phyloP scores from a whole-genome alignment of 2,888 invertebrate genomes.

The Megalurothrips usitatus region DNA sequence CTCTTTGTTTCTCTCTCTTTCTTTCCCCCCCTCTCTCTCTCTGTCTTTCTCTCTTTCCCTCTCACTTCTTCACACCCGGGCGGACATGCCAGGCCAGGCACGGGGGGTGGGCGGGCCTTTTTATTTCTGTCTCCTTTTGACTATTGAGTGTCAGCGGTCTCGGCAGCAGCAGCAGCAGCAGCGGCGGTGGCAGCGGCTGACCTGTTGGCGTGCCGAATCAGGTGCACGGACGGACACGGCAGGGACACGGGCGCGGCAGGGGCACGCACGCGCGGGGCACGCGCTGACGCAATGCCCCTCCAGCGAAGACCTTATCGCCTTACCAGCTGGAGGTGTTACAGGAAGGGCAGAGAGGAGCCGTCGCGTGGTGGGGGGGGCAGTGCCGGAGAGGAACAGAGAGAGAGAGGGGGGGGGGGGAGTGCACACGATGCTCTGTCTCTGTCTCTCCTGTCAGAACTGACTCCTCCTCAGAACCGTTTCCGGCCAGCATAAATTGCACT shows the following conservation, averaged over 20 bases:
- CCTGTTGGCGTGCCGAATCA: neutral
- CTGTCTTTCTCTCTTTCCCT: neutral
- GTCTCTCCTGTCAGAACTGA: neutral
- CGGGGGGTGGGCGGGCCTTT: too few relatives aligned
- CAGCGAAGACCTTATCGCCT: neutral
- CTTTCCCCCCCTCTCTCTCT: neutral
- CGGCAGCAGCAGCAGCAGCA: too few relatives aligned
- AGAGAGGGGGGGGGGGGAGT: too few relatives aligned
- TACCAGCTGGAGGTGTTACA: too few relatives aligned
- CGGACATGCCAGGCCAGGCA: too few relatives aligned
- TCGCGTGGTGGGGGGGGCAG: too few relatives aligned
- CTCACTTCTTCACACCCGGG: neutral
- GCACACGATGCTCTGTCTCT: neutral
- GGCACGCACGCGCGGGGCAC: neutral
- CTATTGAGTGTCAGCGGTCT: too few relatives aligned
- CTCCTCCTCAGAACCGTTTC: slow-evolving; percentile 1
- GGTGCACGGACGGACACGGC: neutral
- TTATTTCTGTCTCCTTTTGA: too few relatives aligned
- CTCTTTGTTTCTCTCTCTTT: neutral
- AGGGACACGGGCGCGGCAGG: too few relatives aligned
- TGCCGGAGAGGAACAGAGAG: too few relatives aligned
- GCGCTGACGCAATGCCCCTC: neutral
- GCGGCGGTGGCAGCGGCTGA: too few relatives aligned
- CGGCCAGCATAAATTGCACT: neutral
- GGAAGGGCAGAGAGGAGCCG: too few relatives aligned